Evolutionary conservation across 2,113 vertebrate species (phyloP).

Genomic region (Hydrolagus affinis): DNA sequence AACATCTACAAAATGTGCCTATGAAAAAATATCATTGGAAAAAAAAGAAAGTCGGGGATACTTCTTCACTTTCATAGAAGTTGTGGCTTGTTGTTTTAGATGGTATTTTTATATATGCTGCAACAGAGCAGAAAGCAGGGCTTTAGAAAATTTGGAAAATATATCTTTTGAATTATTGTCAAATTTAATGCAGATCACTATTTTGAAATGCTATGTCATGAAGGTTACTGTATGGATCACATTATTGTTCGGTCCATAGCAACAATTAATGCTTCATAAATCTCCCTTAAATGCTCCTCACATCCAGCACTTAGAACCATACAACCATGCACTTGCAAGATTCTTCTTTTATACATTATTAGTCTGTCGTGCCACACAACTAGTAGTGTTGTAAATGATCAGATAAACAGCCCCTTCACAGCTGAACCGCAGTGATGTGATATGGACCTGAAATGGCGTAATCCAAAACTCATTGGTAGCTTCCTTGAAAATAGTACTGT

Average conservation of each 20-base stretch:
- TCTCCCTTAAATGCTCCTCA: neutral
- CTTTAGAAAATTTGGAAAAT: neutral
- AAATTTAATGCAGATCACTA: neutral
- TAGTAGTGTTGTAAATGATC: too few species aligned
- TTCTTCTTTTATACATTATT: neutral
- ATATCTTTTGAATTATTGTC: neutral
- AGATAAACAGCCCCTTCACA: neutral
- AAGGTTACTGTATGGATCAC: neutral
- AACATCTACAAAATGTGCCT: neutral
- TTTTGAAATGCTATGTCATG: neutral
- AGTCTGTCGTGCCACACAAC: neutral
- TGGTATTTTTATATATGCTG: slow-evolving; percentile 23
- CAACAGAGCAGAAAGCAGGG: neutral
- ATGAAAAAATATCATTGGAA: neutral
- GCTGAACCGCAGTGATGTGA: neutral
- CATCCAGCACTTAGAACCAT: too few species aligned
- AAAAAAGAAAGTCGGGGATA: neutral
- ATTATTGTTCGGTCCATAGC: neutral
- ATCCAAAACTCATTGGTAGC: neutral
- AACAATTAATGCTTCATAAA: neutral
- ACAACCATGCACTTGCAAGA: neutral
- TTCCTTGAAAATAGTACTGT: neutral
- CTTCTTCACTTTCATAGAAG: slow-evolving; percentile 1
- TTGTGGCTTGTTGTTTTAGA: neutral
- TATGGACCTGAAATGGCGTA: slow-evolving; percentile 7